These are phyloP conservation scores for Phoebastria nigripes DNA, from an alignment of 2,797 vertebrate species.

Conservation along the genomic window DNA sequence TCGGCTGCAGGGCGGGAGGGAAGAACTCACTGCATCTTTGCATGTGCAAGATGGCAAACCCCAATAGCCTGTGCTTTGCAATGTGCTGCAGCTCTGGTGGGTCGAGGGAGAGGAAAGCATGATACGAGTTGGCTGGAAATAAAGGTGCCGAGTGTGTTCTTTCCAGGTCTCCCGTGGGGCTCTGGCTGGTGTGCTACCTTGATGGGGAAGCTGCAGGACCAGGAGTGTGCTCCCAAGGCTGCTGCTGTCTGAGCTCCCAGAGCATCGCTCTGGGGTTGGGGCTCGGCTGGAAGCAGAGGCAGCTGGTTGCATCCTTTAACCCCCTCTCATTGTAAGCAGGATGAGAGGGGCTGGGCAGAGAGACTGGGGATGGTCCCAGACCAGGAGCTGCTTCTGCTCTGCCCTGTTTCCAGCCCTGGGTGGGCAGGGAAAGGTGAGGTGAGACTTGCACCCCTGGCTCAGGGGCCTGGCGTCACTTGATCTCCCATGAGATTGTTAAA, in stretches of 20 bases:
- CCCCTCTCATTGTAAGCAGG: fast-evolving
- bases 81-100: background rate
- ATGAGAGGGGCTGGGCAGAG: background rate
- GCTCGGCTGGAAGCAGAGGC: background rate
- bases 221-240: background rate
- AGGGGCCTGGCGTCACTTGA: background rate
- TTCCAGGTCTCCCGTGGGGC: background rate
- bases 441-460: background rate
- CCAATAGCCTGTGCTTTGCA: background rate
- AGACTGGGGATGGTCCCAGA: background rate
- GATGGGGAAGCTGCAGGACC: background rate
- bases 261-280: background rate
- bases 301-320: background rate
- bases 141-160: background rate
- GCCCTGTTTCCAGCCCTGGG: fast-evolving
- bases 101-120: background rate
- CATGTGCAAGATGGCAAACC: background rate
- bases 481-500: background rate
- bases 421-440: background rate
- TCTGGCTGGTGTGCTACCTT: background rate
- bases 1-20: fast-evolving
- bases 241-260: background rate
- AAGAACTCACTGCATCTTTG: background rate
- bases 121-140: background rate
- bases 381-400: background rate